Evolutionary conservation across 1,140 invertebrate species (phyloP), one percentile per base, ranked within the genome.

Genomic region (Drosophila bifasciata): DNA sequence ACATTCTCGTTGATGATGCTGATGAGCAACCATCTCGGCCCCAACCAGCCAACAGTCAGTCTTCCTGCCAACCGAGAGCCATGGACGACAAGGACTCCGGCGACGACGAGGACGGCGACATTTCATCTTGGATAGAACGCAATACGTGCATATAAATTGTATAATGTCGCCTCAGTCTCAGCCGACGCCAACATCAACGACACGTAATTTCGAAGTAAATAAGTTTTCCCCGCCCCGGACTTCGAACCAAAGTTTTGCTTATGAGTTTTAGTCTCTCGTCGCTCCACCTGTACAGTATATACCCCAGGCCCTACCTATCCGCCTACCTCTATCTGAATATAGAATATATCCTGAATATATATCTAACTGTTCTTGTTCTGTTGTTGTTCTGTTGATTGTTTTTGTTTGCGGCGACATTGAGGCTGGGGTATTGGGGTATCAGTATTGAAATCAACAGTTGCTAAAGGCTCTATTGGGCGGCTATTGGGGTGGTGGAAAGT

Each of bases 81-180:
- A 32, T 63, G 3, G 9, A 3, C 32, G 4, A 36, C 32, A 4
- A 11, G 9, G 3, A 36, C 3, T 4, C 3, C 32, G 32, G 13
- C 32, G 9, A 11, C 28, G 32, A 36, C 11, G 32, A n/a, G n/a
- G n/a, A n/a, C 11, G 32, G 4, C 69, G 79, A 75, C 70, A 83
- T 83, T 79, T 84, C 79, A 83, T 81, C 79, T 81, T 49, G 79
- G 69, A 69, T 78, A 49, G 69, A 58, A 60, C 51, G 79, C 74
- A 81, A 73, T 78, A 84, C 79, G 79, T 83, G 79, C 75, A 83
- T 84, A 84, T 83, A 83, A 84, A 83, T 84, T 83, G 63, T 84
- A 83, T 84, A 84, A 83, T 83, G 70, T 75, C 75, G 70, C 61
- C 73, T 69, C 62, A 62, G 25, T 28, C n/a, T n/a, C 28, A 32